Conservation (phyloP, 1,140 invertebrate genomes). For the Plodia interpunctella region DNA sequence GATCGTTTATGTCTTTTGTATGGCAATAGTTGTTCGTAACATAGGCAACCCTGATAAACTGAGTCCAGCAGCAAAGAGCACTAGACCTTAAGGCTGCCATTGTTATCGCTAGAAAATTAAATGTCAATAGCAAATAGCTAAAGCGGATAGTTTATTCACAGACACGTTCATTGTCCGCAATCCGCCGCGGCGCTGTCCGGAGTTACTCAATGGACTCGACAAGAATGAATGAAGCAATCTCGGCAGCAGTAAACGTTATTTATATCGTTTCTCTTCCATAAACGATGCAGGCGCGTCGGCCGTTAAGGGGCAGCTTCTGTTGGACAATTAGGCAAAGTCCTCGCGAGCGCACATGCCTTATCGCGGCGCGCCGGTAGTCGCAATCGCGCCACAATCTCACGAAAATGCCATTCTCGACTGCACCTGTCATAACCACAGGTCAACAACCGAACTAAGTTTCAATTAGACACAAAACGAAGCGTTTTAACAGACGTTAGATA, state of each 20-base stretch:
- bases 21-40: slow-evolving; percentile 1
- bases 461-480: slow-evolving; percentile 55
- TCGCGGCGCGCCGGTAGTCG: slow-evolving; percentile 43
- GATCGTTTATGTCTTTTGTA: slow-evolving; percentile 44
- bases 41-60: neutral
- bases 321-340: slow-evolving; percentile 49
- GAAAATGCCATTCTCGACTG: slow-evolving; percentile 63
- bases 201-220: slow-evolving; percentile 60
- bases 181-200: slow-evolving; percentile 42
- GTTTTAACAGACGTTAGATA: slow-evolving; percentile 59
- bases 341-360: slow-evolving; percentile 33
- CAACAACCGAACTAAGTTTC: slow-evolving; percentile 45
- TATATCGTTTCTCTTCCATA: slow-evolving; percentile 65
- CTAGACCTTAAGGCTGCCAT: slow-evolving; percentile 28
- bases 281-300: slow-evolving; percentile 45
- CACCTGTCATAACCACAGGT: slow-evolving; percentile 67
- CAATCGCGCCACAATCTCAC: slow-evolving; percentile 66
- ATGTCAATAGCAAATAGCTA: slow-evolving; percentile 48
- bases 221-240: slow-evolving; percentile 73
- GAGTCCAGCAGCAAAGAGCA: neutral
- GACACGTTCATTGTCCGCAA: slow-evolving; percentile 53
- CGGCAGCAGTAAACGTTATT: slow-evolving; percentile 56
- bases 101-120: slow-evolving; percentile 43
- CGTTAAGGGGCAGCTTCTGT: slow-evolving; percentile 64
- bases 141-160: slow-evolving; percentile 48